Evolutionary conservation across 2,113 vertebrate genomes (phyloP).

Genomic region (Tiliqua scincoides): DNA sequence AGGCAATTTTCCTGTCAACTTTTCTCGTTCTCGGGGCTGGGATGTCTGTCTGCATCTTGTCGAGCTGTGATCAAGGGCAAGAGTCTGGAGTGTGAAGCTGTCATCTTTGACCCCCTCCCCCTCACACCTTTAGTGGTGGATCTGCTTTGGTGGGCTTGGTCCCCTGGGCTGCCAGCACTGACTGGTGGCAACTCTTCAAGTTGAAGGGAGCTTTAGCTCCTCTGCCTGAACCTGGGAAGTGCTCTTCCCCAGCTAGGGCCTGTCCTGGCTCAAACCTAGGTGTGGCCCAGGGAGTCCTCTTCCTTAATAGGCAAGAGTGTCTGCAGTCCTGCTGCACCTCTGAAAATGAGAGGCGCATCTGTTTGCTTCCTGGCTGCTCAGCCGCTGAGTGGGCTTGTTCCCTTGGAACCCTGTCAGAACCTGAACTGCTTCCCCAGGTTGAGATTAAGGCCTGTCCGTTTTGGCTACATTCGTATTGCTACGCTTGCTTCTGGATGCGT

Average conservation of each 20-base stretch:
- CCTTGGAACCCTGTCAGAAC: background rate
- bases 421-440: background rate
- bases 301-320: background rate
- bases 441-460: background rate
- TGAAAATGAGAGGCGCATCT: background rate
- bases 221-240: background rate
- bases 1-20: no score
- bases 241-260: background rate
- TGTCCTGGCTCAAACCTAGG: background rate
- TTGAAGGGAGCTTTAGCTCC: no score
- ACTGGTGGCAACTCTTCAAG: no score
- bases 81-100: background rate
- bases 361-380: background rate
- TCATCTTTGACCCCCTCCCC: background rate
- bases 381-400: background rate
- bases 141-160: no score
- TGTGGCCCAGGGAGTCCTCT: no score
- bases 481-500: background rate
- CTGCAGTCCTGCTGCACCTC: background rate
- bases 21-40: background rate
- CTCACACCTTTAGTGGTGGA: no score
- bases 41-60: background rate
- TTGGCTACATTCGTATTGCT: background rate
- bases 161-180: no score
- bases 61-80: background rate